phyloP scores from a whole-genome alignment of 2,888 invertebrate species.

The Yponomeuta cagnagella region DNA sequence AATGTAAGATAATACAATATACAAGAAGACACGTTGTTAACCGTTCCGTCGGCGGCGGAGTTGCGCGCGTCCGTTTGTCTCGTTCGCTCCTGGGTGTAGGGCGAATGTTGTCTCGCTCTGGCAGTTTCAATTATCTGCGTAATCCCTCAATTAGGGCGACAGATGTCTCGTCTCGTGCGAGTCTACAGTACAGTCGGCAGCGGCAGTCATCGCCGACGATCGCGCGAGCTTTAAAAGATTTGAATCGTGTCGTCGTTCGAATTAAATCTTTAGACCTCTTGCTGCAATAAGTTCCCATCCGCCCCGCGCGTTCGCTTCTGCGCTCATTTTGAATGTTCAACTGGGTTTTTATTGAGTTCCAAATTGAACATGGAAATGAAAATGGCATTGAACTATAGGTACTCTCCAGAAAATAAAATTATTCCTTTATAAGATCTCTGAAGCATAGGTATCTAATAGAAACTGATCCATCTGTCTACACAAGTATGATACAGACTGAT shows the following conservation, averaged over 20 bases:
- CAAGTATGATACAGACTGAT: too few relatives aligned
- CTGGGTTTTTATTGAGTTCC: not conserved
- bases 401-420: too few relatives aligned
- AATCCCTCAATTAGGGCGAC: conserved; percentile 81
- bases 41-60: conserved; percentile 65
- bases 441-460: too few relatives aligned
- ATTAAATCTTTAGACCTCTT: conserved; percentile 12
- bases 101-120: conserved; percentile 44
- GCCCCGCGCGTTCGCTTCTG: conserved; percentile 12
- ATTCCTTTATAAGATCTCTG: too few relatives aligned
- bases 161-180: conserved; percentile 75
- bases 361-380: not conserved
- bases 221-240: conserved; percentile 26
- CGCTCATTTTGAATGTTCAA: not conserved
- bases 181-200: conserved; percentile 71
- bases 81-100: conserved; percentile 37
- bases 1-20: conserved; percentile 76
- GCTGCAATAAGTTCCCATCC: conserved; percentile 30
- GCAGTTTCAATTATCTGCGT: conserved; percentile 80
- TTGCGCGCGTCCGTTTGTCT: conserved; percentile 44
- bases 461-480: too few relatives aligned
- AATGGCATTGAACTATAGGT: not conserved
- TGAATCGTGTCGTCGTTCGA: conserved; percentile 1
- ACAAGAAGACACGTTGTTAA: conserved; percentile 82
- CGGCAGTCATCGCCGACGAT: conserved; percentile 58